Conservation (phyloP, 1,140 invertebrate species). For the Pachypsylla venusta region DNA sequence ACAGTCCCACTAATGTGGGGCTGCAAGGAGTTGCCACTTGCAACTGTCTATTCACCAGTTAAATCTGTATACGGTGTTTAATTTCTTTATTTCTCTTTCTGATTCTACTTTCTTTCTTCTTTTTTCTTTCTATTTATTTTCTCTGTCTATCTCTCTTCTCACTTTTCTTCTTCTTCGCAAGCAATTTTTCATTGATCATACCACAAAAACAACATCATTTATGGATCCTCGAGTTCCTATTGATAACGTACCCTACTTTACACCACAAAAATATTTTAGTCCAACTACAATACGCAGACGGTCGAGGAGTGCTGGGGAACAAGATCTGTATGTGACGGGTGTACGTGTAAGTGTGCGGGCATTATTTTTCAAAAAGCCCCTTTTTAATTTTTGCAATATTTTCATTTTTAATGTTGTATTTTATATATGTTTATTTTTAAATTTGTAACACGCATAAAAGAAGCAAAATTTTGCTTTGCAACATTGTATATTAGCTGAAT, state of each 20-base stretch:
- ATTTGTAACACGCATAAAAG: no score
- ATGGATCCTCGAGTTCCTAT: slow-evolving; percentile 87
- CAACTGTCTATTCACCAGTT: no score
- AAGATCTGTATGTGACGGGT: slow-evolving; percentile 27
- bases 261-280: slow-evolving; percentile 25
- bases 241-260: slow-evolving; percentile 39
- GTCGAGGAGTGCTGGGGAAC: slow-evolving; percentile 30
- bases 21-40: no score
- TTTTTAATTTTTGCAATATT: no score
- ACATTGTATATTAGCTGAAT: no score
- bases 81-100: not conserved
- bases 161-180: slow-evolving; percentile 27
- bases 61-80: no score
- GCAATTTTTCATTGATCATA: slow-evolving; percentile 93
- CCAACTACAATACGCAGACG: slow-evolving; percentile 18
- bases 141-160: slow-evolving; percentile 11
- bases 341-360: not conserved
- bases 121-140: slow-evolving; percentile 3
- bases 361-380: no score
- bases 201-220: slow-evolving; percentile 80
- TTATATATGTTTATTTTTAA: no score
- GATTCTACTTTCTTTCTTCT: slow-evolving; percentile 3
- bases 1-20: no score
- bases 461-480: no score
- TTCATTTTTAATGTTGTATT: no score